phyloP scores from a whole-genome alignment of 92 coral and sea anemone species.

The Porites rus region DNA sequence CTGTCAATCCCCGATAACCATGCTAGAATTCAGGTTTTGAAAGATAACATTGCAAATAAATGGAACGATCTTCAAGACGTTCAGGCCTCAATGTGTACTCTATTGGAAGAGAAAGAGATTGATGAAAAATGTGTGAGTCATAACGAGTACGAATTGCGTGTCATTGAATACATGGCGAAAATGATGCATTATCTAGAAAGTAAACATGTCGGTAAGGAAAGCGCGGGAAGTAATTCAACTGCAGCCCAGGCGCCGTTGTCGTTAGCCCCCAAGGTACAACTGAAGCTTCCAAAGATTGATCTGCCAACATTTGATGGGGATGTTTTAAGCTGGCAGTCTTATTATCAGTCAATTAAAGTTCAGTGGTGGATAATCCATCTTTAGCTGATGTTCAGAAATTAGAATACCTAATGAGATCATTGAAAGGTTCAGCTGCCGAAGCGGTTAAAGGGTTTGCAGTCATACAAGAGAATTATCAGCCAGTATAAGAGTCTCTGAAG shows the following conservation, averaged over 20 bases:
- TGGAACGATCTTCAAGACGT: constrained; percentile 42
- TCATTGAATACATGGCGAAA: constrained; percentile 22
- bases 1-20: too few species aligned
- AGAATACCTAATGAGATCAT: constrained; percentile 46
- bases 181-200: too few species aligned
- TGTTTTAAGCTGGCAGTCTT: constrained; percentile 31
- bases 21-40: constrained; percentile 16
- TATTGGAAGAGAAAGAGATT: too few species aligned
- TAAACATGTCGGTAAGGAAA: too few species aligned
- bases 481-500: constrained; percentile 28
- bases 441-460: constrained; percentile 33
- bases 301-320: constrained; percentile 27
- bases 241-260: neutral
- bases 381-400: constrained; percentile 54
- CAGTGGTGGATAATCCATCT: constrained; percentile 37
- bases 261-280: neutral
- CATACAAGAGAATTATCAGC: constrained; percentile 23
- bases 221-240: neutral
- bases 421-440: constrained; percentile 42
- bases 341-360: constrained; percentile 53
- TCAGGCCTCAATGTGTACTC: too few species aligned
- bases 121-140: too few species aligned
- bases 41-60: constrained; percentile 3
- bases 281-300: constrained; percentile 13
- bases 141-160: too few species aligned